Evolutionary conservation across 2,888 invertebrate genomes (phyloP).

Genomic region (Lacanobia oleracea): DNA sequence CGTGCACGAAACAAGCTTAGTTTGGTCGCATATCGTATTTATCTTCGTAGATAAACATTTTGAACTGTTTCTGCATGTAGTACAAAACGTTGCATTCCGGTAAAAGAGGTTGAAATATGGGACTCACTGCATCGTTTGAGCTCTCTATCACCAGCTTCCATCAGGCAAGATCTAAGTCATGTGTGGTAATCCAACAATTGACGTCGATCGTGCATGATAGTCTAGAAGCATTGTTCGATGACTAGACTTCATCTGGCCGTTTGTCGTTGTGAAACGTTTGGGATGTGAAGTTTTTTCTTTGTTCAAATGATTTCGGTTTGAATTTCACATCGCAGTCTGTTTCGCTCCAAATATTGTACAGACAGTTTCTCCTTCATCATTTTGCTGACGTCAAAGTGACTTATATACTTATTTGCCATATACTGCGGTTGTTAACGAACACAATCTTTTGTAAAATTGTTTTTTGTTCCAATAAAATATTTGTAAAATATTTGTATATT

Average conservation of each 20-base stretch:
- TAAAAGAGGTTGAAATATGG: not conserved
- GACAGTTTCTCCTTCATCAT: not conserved
- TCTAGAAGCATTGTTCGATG: too few species aligned
- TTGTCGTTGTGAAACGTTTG: not conserved
- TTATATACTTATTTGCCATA: too few species aligned
- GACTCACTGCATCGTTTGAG: not conserved
- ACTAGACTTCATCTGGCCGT: not conserved
- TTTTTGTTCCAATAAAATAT: too few species aligned
- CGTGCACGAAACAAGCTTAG: not conserved
- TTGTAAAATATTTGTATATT: too few species aligned
- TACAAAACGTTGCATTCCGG: not conserved
- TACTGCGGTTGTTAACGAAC: too few species aligned
- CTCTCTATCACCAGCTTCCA: not conserved
- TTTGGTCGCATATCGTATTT: constrained; percentile 1
- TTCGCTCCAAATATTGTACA: constrained; percentile 14
- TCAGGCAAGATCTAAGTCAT: not conserved
- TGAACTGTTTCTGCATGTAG: not conserved
- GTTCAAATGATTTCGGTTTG: not conserved
- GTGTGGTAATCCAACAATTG: not conserved
- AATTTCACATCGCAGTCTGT: constrained; percentile 4
- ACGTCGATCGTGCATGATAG: too few species aligned
- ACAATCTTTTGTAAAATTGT: too few species aligned
- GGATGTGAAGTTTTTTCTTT: not conserved
- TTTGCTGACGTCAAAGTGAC: not conserved
- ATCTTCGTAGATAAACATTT: constrained; percentile 4